Base-by-base conservation (phyloP, 2,113 vertebrate genomes). In the Columba livia region DNA sequence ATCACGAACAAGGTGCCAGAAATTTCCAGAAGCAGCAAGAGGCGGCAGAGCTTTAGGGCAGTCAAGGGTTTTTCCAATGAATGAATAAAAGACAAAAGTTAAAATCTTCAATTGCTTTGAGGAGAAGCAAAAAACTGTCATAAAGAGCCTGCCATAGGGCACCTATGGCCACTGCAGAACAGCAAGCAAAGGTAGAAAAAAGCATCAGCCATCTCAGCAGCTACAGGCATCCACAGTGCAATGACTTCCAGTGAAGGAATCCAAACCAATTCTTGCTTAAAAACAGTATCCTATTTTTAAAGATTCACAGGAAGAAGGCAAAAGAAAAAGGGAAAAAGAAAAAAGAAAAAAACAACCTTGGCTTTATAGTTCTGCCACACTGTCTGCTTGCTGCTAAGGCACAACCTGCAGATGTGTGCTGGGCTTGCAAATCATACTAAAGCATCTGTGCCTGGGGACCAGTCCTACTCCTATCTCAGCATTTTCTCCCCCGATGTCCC, bases 391-490 rank as follows among this genome's bases (percentile, higher is more conserved):
- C 67, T 92, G 74, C 58, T 73, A 32, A 74, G 64, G 75, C 54
- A 77, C 61, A 91, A 77, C 24, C 74, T 92, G 74, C 82, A 89
- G 78, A 60, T 60, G 70, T 82, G 58, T 79, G 69, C 94, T 94
- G 85, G 88, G 56, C 42, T 94, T 93, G 90, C 85, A 96, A 85
- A 90, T 80, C 56, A 34, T 34, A 29, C 44, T 34, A 56, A 74
- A 81, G 78, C 50, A 85, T 66, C 87, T 86, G 93, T 89, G 85
- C 47, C 65, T 79, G 58, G 79, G 58, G 93, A 92, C 19, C 38
- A 38, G 48, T 32, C 44, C 60, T 71, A 50, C 61, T 88, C 53
- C 79, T 83, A 69, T 56, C 60, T 96, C 94, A 96, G 91, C 84
- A 0, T 70, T 95, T 94, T 89, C 60, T 94, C 42, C 72, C 50